Evolutionary conservation across 2,888 invertebrate genomes (phyloP), one percentile per base, ranked within the genome.

Genomic region (Listrodromus nycthemerus): DNA sequence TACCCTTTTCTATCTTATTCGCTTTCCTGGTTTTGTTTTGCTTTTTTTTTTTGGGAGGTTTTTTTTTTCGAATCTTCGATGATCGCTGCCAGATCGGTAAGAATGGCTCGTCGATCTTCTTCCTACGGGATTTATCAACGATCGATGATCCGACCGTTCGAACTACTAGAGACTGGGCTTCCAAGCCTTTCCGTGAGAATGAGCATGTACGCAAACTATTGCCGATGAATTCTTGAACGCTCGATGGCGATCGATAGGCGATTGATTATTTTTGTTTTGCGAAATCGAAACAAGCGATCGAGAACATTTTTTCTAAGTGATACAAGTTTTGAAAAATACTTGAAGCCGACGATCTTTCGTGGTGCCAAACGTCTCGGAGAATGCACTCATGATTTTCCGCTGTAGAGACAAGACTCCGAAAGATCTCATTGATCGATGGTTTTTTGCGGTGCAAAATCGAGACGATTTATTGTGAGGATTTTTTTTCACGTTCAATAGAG

Each of bases 51-150:
- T 48, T 66, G 3, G 50, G 4, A 7, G 2, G 30, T 30, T 27
- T 6, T 27, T 58, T 58, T 67, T 48, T 61, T 67, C 24, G 19
- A 63, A 21, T 33, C 41, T 61, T 37, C 66, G 41, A 75, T 41
- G 58, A 74, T 66, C 73, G 41, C 52, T 50, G 61, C 4, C 65
- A 66, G 50, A 55, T 37, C n/a, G 65, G 55, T 19, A 74, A 50
- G 63, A 63, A 75, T 69, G 41, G 69, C 61, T 69, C 63, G 63
- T 69, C 52, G 50, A 69, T 80, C 69, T 41, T 69, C 58, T 27
- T 69, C 69, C 37, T 6, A 8, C 58, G 48, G 69, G 61, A 80
- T 63, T 75, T 74, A 80, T 69, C 69, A 61, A n/a, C 52, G 75
- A 80, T 80, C 74, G 41, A 61, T 41, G 69, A 80, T 75, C 33